These are phyloP conservation scores for Nixonia krombeini DNA, from an alignment of 1,140 invertebrate genomes.

Conservation along the genomic window DNA sequence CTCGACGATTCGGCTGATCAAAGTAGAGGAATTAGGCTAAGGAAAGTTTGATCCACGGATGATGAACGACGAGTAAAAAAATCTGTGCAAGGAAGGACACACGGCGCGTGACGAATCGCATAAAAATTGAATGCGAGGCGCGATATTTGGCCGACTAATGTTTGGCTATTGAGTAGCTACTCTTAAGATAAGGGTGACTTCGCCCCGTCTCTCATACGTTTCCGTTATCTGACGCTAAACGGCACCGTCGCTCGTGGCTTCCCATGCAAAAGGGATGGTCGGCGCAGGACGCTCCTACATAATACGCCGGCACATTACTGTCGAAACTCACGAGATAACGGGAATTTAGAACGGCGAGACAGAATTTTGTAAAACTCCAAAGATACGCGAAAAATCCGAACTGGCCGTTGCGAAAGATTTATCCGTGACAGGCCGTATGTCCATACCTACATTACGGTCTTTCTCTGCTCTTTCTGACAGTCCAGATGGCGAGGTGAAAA, in stretches of 20 bases:
- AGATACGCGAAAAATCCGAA: conserved; percentile 51
- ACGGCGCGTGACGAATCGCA: no score
- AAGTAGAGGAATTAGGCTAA: no score
- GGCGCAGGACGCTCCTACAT: conserved; percentile 60
- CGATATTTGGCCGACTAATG: conserved; percentile 51
- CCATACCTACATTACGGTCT: conserved; percentile 15
- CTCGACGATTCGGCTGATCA: no score
- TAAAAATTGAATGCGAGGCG: conserved; percentile 44
- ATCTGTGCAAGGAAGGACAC: neutral
- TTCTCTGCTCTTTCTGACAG: conserved; percentile 22
- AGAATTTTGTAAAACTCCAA: conserved; percentile 54
- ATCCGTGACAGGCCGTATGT: conserved; percentile 41
- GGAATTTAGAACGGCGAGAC: conserved; percentile 56
- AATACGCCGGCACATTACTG: conserved; percentile 61
- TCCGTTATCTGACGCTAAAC: conserved; percentile 60
- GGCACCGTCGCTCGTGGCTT: conserved; percentile 59
- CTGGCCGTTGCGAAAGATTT: conserved; percentile 36
- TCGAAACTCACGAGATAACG: conserved; percentile 54
- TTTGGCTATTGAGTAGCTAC: conserved; percentile 68
- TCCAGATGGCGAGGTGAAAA: conserved; percentile 32
- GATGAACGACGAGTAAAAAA: no score
- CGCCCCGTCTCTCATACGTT: conserved; percentile 56
- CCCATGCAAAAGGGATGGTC: conserved; percentile 61
- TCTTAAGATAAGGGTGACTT: conserved; percentile 69
- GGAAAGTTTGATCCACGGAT: no score